Evolutionary conservation across 2,888 invertebrate species (phyloP).

Genomic region (Malthinus flaveolus): DNA sequence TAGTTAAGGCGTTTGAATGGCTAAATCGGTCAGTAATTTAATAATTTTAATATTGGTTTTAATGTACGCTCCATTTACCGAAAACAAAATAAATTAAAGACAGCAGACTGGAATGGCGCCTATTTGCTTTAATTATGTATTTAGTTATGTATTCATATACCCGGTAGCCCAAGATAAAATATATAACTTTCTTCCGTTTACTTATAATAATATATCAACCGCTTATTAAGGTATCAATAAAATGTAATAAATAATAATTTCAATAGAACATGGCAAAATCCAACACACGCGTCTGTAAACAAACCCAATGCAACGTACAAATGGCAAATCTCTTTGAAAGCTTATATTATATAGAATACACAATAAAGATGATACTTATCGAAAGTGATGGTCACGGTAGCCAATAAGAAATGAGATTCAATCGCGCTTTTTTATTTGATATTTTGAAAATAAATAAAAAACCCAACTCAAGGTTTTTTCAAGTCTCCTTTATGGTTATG

Average conservation of each 20-base stretch:
- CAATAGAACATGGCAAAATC: no score
- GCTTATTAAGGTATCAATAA: no score
- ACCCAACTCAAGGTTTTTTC: no score
- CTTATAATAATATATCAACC: no score
- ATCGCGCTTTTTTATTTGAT: constrained; percentile 23
- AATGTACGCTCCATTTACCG: constrained; percentile 17
- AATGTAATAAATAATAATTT: no score
- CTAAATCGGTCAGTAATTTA: no score
- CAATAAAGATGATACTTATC: constrained; percentile 25
- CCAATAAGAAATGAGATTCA: constrained; percentile 27
- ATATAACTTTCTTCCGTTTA: not conserved
- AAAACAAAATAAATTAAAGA: constrained; percentile 14
- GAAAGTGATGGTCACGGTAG: constrained; percentile 21
- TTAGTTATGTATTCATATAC: not conserved
- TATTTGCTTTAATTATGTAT: not conserved
- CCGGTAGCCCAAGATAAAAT: not conserved
- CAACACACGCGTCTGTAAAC: not conserved
- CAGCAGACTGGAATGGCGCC: constrained; percentile 7
- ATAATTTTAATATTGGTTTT: constrained; percentile 13
- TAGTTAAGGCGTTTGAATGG: no score
- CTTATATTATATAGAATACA: constrained; percentile 19
- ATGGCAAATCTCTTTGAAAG: constrained; percentile 21
- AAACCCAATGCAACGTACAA: constrained; percentile 20
- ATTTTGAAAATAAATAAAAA: no score
- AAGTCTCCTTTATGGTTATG: no score